These are phyloP conservation scores for Brachypodius melanocephalos DNA, from an alignment of 2,113 vertebrate genomes.

Conservation along the genomic window DNA sequence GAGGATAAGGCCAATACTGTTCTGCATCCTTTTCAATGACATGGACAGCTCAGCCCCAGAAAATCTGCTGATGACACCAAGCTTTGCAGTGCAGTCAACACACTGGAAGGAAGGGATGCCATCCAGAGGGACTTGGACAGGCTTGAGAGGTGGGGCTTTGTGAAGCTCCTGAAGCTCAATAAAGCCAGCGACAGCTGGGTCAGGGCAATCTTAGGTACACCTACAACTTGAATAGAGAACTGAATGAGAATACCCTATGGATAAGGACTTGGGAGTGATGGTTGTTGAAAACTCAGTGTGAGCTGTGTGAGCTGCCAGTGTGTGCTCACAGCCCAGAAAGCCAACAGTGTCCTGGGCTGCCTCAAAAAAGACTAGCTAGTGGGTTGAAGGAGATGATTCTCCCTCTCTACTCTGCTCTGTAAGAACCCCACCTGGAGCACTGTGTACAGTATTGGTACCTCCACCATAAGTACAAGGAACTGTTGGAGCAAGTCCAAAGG, in stretches of 20 bases:
- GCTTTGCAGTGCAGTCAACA: not conserved
- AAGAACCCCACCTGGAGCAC: not conserved
- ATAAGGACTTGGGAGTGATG: not conserved
- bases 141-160: not conserved
- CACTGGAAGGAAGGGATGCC: not conserved
- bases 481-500: not conserved
- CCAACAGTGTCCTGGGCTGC: not conserved
- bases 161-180: not conserved
- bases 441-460: not conserved
- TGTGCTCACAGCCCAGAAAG: not conserved
- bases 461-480: not conserved
- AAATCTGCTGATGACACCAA: not conserved
- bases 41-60: not conserved
- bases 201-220: not conserved
- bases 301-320: not conserved
- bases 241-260: not conserved
- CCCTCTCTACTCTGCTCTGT: not conserved
- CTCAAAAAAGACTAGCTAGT: not conserved
- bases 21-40: not conserved
- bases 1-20: rapidly evolving
- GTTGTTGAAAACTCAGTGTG: not conserved
- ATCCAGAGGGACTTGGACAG: not conserved
- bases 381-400: not conserved
- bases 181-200: not conserved
- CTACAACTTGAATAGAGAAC: not conserved